Conservation (phyloP, 2,113 vertebrate species). For the Rhea americana region DNA sequence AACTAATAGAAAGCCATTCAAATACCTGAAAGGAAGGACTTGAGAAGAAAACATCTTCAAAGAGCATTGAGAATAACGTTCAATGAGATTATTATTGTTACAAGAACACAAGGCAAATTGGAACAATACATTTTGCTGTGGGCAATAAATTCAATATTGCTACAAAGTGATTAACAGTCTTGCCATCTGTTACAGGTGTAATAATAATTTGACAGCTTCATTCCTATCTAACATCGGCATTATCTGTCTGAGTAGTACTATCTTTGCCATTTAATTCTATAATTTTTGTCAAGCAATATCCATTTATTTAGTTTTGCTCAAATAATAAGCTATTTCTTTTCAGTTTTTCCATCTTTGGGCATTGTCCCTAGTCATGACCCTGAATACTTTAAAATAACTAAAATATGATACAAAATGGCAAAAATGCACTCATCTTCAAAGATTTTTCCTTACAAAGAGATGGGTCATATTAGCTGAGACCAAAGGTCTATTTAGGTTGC, state of each 20-base stretch:
- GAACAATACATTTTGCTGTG: background rate
- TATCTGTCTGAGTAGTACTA: background rate
- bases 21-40: background rate
- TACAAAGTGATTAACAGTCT: background rate
- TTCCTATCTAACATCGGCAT: background rate
- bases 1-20: background rate
- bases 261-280: background rate
- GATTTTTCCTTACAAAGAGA: background rate
- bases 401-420: background rate
- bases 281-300: background rate
- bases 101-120: background rate
- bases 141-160: background rate
- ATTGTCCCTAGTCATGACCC: background rate
- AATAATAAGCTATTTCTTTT: background rate
- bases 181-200: constrained; percentile 4
- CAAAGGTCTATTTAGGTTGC: background rate
- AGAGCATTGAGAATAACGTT: background rate
- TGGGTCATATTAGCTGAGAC: background rate
- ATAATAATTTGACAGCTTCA: background rate
- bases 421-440: background rate
- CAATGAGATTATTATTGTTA: background rate
- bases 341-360: background rate
- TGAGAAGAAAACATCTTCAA: background rate
- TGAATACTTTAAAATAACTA: background rate
- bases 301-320: background rate